Conservation (phyloP, 2,888 invertebrate genomes). For the Lamproptera curius region DNA sequence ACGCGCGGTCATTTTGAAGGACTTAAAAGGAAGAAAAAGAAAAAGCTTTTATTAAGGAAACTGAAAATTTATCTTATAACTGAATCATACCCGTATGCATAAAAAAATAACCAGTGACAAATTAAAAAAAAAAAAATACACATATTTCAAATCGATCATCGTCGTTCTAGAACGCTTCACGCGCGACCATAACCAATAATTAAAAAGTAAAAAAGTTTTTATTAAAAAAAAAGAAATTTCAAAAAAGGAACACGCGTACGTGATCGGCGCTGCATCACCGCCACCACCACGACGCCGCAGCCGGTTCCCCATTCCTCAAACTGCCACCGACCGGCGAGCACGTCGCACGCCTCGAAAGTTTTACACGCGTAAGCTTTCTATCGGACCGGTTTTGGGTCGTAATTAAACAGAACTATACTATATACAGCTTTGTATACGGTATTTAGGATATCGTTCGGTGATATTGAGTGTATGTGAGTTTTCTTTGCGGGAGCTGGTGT, state of each 20-base stretch:
- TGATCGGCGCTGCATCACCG: conserved; percentile 10
- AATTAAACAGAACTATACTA: conserved; percentile 2
- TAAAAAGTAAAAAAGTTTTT: background rate
- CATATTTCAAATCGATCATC: no score
- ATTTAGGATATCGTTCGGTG: background rate
- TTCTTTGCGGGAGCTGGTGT: no score
- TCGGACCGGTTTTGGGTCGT: conserved; percentile 32
- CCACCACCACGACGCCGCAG: conserved; percentile 29
- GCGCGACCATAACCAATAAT: no score
- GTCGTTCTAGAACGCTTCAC: no score
- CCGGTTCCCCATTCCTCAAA: conserved; percentile 52
- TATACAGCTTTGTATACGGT: background rate
- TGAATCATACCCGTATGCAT: no score
- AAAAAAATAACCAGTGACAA: no score
- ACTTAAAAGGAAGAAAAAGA: no score
- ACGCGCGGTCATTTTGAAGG: no score
- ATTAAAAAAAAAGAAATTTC: conserved; percentile 1
- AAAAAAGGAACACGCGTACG: conserved; percentile 16
- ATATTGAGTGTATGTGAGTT: background rate
- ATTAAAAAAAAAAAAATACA: no score
- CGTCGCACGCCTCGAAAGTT: conserved; percentile 63
- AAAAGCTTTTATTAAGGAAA: no score
- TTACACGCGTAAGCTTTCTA: conserved; percentile 60
- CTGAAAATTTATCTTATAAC: no score
- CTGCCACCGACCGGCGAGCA: conserved; percentile 53